A percentile compares a stretch with the other conserved stretches of the same genome.
phyloP scores from a whole-genome alignment of 2,888 invertebrate species.

The Protophormia terraenovae region DNA sequence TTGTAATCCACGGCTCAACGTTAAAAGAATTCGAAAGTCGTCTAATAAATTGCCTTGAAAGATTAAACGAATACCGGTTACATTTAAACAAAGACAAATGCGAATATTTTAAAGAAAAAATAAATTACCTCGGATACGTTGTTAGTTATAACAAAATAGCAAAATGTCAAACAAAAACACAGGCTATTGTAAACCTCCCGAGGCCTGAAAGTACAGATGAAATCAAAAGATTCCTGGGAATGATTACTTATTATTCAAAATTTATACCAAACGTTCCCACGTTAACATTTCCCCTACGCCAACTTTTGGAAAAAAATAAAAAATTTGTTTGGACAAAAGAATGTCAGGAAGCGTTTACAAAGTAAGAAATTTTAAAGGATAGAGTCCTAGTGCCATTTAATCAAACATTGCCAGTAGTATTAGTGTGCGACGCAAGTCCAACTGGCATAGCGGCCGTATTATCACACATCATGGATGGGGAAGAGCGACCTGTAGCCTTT shows the following conservation, averaged over 20 bases:
- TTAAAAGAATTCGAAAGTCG: not conserved
- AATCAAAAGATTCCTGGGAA: slow-evolving; percentile 14
- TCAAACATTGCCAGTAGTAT: not conserved
- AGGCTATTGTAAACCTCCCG: not conserved
- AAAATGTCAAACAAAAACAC: not conserved
- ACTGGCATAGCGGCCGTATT: slow-evolving; percentile 28
- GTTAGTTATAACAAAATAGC: slow-evolving; percentile 20
- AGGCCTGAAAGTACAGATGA: slow-evolving; percentile 13
- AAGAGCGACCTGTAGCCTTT: not conserved
- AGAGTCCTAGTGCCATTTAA: slow-evolving; percentile 32
- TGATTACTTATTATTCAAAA: slow-evolving; percentile 15
- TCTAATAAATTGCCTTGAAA: not conserved
- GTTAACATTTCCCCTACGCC: slow-evolving; percentile 9
- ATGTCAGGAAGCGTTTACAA: slow-evolving; percentile 25
- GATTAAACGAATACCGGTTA: not conserved
- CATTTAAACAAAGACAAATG: slow-evolving; percentile 26
- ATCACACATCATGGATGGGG: not conserved
- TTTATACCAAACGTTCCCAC: slow-evolving; percentile 34
- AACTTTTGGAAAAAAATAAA: not conserved
- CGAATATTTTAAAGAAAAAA: slow-evolving; percentile 33
- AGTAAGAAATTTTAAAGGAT: slow-evolving; percentile 7
- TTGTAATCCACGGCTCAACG: not conserved
- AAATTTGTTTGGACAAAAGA: slow-evolving; percentile 5
- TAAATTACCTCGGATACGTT: slow-evolving; percentile 14
- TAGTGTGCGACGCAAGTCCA: slow-evolving; percentile 28